Percentiles rank a stretch among this genome's conserved stretches.
Conservation (phyloP, 2,888 invertebrate species). For the Prosapia bicincta region DNA sequence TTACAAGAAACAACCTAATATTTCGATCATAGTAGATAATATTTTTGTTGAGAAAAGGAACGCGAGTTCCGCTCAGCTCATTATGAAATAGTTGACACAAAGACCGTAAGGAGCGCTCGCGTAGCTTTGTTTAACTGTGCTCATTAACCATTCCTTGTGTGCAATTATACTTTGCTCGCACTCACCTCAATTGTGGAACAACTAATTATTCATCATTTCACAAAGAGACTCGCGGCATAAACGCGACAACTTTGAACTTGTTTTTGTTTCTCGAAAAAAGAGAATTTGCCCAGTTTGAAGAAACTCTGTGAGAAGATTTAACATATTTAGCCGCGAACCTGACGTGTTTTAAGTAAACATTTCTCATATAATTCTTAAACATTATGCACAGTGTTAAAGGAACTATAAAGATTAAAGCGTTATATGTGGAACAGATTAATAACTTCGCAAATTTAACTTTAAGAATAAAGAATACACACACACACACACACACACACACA, state of each 20-base stretch:
- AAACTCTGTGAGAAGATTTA: neutral
- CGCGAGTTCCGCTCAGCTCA: neutral
- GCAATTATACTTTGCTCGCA: conserved; percentile 10
- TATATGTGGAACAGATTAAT: too few species aligned
- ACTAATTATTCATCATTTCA: neutral
- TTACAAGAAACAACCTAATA: too few species aligned
- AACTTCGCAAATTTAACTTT: too few species aligned
- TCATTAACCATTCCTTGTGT: conserved; percentile 18
- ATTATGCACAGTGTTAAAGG: too few species aligned
- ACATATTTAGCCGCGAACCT: neutral
- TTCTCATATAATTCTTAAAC: too few species aligned
- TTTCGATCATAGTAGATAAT: too few species aligned
- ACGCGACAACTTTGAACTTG: neutral
- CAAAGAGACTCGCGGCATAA: neutral
- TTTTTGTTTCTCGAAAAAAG: neutral
- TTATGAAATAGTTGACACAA: neutral
- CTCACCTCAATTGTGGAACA: neutral
- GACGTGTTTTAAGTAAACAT: too few species aligned
- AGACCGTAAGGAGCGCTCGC: neutral
- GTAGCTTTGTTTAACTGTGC: neutral
- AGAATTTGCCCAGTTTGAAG: neutral
- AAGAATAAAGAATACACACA: too few species aligned
- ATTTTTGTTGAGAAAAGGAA: neutral
- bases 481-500: too few species aligned
- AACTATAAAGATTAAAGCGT: too few species aligned